Evolutionary conservation across 2,888 invertebrate genomes (phyloP).

Genomic region (Morpho achilles): DNA sequence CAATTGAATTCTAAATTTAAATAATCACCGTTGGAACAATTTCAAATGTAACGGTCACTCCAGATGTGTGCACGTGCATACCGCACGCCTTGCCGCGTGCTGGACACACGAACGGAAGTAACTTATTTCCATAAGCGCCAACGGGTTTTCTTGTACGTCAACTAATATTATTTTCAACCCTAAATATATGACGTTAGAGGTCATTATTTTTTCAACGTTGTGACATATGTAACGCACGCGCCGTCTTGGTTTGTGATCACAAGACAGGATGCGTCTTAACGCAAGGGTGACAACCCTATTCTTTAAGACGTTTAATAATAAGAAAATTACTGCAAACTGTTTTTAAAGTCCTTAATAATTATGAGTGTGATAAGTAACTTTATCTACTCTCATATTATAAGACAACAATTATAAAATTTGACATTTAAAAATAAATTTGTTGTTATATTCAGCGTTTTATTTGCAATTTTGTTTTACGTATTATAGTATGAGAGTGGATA

Average conservation of each 20-base stretch:
- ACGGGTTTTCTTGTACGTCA: conserved; percentile 7
- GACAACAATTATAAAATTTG: no score
- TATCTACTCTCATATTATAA: no score
- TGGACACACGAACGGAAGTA: conserved; percentile 68
- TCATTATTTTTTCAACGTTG: conserved; percentile 4
- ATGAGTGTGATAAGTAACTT: no score
- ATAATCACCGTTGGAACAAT: conserved; percentile 25
- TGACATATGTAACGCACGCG: conserved; percentile 43
- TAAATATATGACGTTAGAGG: neutral
- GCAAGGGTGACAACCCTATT: conserved; percentile 61
- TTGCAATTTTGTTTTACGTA: no score
- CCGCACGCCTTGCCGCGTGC: conserved; percentile 55
- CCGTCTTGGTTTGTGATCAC: conserved; percentile 47
- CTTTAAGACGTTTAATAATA: conserved; percentile 30
- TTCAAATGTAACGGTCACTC: conserved; percentile 41
- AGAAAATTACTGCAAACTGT: neutral
- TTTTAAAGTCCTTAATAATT: no score
- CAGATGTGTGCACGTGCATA: conserved; percentile 45
- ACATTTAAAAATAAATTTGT: no score
- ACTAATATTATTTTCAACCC: conserved; percentile 1
- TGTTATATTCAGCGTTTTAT: no score
- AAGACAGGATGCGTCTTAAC: conserved; percentile 60
- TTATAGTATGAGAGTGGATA: no score
- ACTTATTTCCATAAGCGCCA: conserved; percentile 54
- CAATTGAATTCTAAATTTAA: neutral